Percentiles rank a stretch among this genome's conserved stretches.
Conservation (phyloP, 1,140 invertebrate genomes). For the Aporrectodea caliginosa region DNA sequence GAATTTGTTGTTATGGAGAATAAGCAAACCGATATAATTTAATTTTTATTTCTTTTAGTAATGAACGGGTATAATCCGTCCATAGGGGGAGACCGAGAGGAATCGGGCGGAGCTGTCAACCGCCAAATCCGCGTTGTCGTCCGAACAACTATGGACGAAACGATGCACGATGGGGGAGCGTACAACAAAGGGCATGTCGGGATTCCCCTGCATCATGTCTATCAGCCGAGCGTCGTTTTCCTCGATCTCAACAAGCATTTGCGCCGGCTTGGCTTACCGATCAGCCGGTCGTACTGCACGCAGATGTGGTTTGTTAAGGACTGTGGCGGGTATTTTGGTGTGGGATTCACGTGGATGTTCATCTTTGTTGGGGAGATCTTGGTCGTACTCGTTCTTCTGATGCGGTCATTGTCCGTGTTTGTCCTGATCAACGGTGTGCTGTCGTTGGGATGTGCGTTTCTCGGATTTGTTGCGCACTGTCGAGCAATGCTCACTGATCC, state of each 20-base stretch:
- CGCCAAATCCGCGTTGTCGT: background rate
- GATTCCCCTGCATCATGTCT: background rate
- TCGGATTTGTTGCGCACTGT: constrained; percentile 26
- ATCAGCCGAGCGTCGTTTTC: background rate
- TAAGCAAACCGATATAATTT: no score
- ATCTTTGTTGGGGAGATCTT: constrained; percentile 28
- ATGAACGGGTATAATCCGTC: background rate
- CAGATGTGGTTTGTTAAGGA: constrained; percentile 19
- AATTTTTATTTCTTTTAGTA: no score
- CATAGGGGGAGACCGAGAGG: background rate
- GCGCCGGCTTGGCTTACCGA: constrained; percentile 4
- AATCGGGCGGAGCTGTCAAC: background rate
- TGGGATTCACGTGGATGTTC: constrained; percentile 28
- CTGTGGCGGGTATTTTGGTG: constrained; percentile 14
- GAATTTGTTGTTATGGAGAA: no score
- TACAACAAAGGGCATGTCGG: no score
- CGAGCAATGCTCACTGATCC: constrained; percentile 28
- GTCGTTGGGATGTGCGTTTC: constrained; percentile 15
- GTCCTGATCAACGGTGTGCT: constrained; percentile 7
- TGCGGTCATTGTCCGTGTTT: background rate
- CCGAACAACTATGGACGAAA: background rate
- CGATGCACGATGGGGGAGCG: background rate
- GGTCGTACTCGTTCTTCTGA: constrained; percentile 25
- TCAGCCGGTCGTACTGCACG: constrained; percentile 8
- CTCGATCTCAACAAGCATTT: constrained; percentile 11